Percentiles rank a stretch among this genome's conserved stretches.
These are phyloP conservation scores for Macrosoma leucophasiata DNA, from an alignment of 2,888 invertebrate genomes.

Conservation along the genomic window DNA sequence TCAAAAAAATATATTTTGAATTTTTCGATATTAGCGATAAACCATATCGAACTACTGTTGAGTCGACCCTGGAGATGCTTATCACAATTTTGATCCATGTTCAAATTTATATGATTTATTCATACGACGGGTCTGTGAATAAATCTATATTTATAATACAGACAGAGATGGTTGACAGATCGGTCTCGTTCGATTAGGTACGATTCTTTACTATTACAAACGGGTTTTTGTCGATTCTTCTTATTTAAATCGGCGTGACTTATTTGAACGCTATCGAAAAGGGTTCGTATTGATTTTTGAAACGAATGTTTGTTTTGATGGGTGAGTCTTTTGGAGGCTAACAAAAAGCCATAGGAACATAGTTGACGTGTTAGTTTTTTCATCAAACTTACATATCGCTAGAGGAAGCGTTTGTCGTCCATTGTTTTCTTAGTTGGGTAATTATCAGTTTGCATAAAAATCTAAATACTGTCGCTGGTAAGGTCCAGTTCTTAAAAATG, in stretches of 20 bases:
- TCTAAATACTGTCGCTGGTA: too few relatives aligned
- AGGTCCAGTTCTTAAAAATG: too few relatives aligned
- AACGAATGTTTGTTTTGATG: conserved; percentile 63
- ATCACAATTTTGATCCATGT: conserved; percentile 29
- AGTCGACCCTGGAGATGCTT: conserved; percentile 20
- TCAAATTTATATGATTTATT: conserved; percentile 44
- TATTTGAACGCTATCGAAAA: conserved; percentile 63
- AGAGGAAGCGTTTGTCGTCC: too few relatives aligned
- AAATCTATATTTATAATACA: conserved; percentile 40
- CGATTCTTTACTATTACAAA: conserved; percentile 32
- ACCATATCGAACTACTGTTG: too few relatives aligned
- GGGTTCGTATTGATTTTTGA: conserved; percentile 69
- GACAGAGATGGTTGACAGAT: conserved; percentile 69
- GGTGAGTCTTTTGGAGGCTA: conserved; percentile 40
- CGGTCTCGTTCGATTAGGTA: conserved; percentile 51
- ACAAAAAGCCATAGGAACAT: too few relatives aligned
- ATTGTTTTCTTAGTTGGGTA: too few relatives aligned
- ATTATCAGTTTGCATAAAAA: too few relatives aligned
- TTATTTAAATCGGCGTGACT: conserved; percentile 53
- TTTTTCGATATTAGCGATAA: conserved; percentile 2
- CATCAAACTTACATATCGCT: too few relatives aligned
- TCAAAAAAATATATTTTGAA: too few relatives aligned
- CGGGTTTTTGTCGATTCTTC: conserved; percentile 42
- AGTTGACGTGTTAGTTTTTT: too few relatives aligned
- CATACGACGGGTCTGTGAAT: conserved; percentile 33